phyloP scores from a whole-genome alignment of 2,888 invertebrate genomes.

The Eremobia ochroleuca region DNA sequence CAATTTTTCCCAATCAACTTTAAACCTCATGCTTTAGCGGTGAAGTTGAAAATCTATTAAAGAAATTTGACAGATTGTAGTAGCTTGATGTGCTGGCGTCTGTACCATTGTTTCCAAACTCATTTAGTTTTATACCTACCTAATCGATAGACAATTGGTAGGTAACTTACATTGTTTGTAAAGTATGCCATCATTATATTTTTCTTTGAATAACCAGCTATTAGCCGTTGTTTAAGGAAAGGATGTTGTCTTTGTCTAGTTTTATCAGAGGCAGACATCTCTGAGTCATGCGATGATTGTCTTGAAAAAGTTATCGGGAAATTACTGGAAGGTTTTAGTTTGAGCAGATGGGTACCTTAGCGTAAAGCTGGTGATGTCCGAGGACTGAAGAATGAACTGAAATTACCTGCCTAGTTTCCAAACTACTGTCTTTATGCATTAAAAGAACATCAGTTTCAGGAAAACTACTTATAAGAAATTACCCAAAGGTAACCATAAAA shows the following conservation, averaged over 20 bases:
- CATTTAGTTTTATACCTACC: constrained; percentile 31
- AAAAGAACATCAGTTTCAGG: background rate
- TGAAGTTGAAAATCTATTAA: too few species aligned
- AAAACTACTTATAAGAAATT: background rate
- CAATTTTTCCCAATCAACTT: too few species aligned
- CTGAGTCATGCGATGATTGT: background rate
- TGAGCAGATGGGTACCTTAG: background rate
- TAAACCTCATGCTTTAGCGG: too few species aligned
- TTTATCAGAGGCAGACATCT: constrained; percentile 17
- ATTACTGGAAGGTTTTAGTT: background rate
- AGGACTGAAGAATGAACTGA: background rate
- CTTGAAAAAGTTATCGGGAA: background rate
- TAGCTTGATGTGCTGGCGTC: background rate
- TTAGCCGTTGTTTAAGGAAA: constrained; percentile 6
- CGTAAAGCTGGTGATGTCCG: too few species aligned
- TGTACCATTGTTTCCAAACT: constrained; percentile 39
- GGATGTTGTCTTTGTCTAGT: constrained; percentile 7
- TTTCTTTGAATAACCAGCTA: constrained; percentile 25
- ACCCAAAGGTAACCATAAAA: background rate
- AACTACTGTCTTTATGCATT: background rate
- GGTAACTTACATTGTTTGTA: constrained; percentile 1
- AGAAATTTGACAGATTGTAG: too few species aligned
- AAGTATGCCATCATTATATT: constrained; percentile 5
- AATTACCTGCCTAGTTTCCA: background rate
- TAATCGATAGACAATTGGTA: constrained; percentile 15